A percentile compares a stretch with the other conserved stretches of the same genome.
Conservation (phyloP, 2,797 vertebrate genomes). For the Loris lydekkerianus region DNA sequence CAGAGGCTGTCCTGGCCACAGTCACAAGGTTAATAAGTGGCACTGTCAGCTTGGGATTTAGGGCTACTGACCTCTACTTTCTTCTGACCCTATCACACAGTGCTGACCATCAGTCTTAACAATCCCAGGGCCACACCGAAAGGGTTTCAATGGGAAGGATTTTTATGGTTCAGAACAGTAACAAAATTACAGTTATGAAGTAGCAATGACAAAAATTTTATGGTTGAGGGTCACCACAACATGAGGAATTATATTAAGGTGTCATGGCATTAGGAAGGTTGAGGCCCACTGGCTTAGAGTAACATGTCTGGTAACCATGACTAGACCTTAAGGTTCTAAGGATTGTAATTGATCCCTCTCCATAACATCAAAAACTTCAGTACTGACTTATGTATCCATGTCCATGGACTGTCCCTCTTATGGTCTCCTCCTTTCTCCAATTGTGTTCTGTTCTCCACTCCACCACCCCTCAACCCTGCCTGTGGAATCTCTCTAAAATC, state of each 20-base stretch:
- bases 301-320: background rate
- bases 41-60: background rate
- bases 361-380: background rate
- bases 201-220: too few relatives aligned
- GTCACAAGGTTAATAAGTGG: background rate
- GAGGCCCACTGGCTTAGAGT: background rate
- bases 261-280: too few relatives aligned
- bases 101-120: background rate
- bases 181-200: too few relatives aligned
- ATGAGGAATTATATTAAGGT: too few relatives aligned
- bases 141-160: background rate
- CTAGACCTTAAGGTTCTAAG: background rate
- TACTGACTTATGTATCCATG: background rate
- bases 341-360: conserved; percentile 6
- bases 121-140: background rate
- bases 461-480: fast-evolving
- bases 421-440: background rate
- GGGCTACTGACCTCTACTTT: background rate
- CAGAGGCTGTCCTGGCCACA: background rate
- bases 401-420: background rate
- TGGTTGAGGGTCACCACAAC: too few relatives aligned
- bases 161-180: background rate
- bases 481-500: background rate
- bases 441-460: background rate
- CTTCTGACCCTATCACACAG: background rate